Conservation (phyloP, 1,140 invertebrate genomes). For the Antheraea mylitta region DNA sequence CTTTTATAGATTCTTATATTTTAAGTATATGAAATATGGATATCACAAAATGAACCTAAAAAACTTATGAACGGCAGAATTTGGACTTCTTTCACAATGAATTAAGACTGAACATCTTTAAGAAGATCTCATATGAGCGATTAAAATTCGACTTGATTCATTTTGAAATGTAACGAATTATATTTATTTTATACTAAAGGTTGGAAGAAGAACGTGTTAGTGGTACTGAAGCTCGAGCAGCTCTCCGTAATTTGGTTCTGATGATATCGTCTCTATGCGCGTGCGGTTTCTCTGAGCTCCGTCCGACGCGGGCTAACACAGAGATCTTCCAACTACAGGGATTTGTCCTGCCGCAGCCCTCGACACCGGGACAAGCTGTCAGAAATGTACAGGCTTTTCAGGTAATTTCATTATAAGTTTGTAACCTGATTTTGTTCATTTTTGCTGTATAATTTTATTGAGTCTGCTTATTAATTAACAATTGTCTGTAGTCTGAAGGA, state of each 20-base stretch:
- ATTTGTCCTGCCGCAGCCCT: constrained; percentile 93
- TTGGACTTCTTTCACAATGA: too few relatives aligned
- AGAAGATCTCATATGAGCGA: too few relatives aligned
- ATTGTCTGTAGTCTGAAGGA: too few relatives aligned
- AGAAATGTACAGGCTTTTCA: constrained; percentile 97
- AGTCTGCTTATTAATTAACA: too few relatives aligned
- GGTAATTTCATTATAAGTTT: constrained; percentile 80
- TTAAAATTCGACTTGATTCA: too few relatives aligned
- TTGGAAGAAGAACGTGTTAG: constrained; percentile 83
- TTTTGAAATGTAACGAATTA: background rate
- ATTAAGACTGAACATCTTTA: too few relatives aligned
- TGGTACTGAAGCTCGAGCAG: constrained; percentile 90
- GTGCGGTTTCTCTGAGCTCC: constrained; percentile 94
- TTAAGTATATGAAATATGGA: too few relatives aligned
- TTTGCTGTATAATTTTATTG: too few relatives aligned
- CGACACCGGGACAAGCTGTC: constrained; percentile 92
- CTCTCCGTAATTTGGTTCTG: constrained; percentile 94
- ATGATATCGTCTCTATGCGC: constrained; percentile 96
- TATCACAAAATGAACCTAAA: too few relatives aligned
- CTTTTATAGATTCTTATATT: too few relatives aligned
- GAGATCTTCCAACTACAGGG: constrained; percentile 96
- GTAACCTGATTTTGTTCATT: too few relatives aligned
- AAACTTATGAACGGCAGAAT: too few relatives aligned
- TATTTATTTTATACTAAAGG: constrained; percentile 28
- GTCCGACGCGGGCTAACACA: constrained; percentile 90